These are phyloP conservation scores for Hassar affinis DNA, from an alignment of 2,113 vertebrate species.

Conservation along the genomic window DNA sequence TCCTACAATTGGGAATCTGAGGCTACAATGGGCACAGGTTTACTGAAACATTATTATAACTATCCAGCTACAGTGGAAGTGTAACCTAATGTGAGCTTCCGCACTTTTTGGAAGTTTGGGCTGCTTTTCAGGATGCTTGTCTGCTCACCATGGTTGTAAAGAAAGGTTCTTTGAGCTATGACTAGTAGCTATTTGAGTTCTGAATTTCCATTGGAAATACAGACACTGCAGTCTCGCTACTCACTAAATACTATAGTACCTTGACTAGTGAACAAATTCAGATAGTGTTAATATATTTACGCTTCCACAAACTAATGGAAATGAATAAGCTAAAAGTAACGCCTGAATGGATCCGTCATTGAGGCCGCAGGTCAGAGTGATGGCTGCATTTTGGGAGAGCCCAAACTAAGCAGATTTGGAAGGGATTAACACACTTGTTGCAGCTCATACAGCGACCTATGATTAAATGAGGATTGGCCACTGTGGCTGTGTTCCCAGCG, in stretches of 20 bases:
- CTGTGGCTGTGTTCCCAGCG: constrained; percentile 63
- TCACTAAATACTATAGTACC: background rate
- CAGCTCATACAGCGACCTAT: constrained; percentile 61
- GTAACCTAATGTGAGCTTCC: no score
- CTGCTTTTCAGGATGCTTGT: background rate
- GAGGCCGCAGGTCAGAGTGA: constrained; percentile 33
- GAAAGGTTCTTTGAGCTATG: background rate
- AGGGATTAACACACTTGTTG: constrained; percentile 66
- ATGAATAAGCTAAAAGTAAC: background rate
- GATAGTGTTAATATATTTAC: background rate
- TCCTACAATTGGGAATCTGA: no score
- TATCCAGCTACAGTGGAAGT: background rate
- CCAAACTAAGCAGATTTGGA: constrained; percentile 58
- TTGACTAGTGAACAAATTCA: background rate
- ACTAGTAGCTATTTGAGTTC: background rate
- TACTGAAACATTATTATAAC: no score
- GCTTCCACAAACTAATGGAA: background rate
- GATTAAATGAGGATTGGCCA: constrained; percentile 62
- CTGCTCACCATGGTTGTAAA: background rate
- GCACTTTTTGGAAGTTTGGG: background rate
- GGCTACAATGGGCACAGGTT: no score
- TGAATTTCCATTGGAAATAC: background rate
- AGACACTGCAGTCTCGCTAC: background rate
- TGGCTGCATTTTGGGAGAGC: constrained; percentile 58
- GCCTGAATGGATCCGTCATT: background rate